Evolutionary conservation across 2,888 invertebrate genomes (phyloP).

Genomic region (Polydrusus tereticollis): DNA sequence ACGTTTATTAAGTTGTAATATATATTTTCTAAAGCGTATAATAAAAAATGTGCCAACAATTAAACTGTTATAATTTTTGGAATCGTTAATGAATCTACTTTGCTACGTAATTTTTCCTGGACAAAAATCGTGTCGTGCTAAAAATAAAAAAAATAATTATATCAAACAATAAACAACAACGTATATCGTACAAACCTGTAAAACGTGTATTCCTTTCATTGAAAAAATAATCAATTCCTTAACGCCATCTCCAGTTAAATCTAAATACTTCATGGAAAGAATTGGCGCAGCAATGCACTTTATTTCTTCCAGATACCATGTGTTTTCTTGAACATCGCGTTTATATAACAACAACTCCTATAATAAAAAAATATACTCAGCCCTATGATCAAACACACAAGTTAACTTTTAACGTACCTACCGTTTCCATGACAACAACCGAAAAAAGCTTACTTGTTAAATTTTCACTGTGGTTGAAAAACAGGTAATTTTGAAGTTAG

Average conservation of each 20-base stretch:
- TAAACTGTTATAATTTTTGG: slow-evolving; percentile 25
- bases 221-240: slow-evolving; percentile 76
- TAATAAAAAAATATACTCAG: slow-evolving; percentile 49
- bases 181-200: slow-evolving; percentile 69
- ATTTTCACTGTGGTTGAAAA: too few relatives aligned
- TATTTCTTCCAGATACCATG: slow-evolving; percentile 69
- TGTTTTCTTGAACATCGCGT: slow-evolving; percentile 59
- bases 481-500: too few relatives aligned
- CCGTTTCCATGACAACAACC: too few relatives aligned
- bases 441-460: too few relatives aligned
- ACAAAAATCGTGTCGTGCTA: slow-evolving; percentile 59
- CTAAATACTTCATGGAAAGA: slow-evolving; percentile 72
- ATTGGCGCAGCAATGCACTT: slow-evolving; percentile 74
- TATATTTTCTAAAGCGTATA: neutral
- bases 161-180: slow-evolving; percentile 12
- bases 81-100: slow-evolving; percentile 50
- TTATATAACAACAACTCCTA: slow-evolving; percentile 71
- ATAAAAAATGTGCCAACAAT: neutral
- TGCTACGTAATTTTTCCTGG: slow-evolving; percentile 57
- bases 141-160: slow-evolving; percentile 41
- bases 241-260: slow-evolving; percentile 77
- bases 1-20: neutral
- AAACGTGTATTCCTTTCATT: slow-evolving; percentile 75
- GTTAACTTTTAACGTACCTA: too few relatives aligned
- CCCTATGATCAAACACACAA: too few relatives aligned